phyloP scores from a whole-genome alignment of 2,888 invertebrate genomes.

The Campoletis raptor region DNA sequence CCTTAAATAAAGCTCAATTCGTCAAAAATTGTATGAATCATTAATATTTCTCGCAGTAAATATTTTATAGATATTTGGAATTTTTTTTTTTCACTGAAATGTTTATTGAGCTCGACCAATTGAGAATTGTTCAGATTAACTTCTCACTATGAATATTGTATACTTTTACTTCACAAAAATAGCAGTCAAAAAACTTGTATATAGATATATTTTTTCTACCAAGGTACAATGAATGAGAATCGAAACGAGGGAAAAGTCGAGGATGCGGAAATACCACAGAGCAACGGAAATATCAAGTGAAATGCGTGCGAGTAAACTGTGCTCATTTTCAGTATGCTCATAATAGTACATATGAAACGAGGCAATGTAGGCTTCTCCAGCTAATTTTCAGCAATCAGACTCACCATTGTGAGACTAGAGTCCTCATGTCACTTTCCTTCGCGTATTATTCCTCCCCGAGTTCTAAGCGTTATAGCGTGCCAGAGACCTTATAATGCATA shows the following conservation, averaged over 20 bases:
- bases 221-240: not conserved
- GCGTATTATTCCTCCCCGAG: constrained; percentile 53
- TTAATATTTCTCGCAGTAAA: not conserved
- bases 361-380: constrained; percentile 55
- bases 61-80: not conserved
- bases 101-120: not conserved
- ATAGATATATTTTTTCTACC: not conserved
- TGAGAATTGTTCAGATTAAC: not conserved
- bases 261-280: not conserved
- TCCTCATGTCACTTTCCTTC: constrained; percentile 58
- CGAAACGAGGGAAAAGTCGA: not conserved
- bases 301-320: constrained; percentile 30
- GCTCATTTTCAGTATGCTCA: constrained; percentile 53
- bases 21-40: not conserved
- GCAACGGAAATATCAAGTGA: constrained; percentile 42
- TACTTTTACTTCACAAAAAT: not conserved
- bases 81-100: not conserved
- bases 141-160: not conserved
- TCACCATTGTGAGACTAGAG: constrained; percentile 65
- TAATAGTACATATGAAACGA: constrained; percentile 30
- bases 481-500: constrained; percentile 26
- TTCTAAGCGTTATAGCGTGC: constrained; percentile 45
- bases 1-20: not conserved
- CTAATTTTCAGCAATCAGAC: constrained; percentile 71
- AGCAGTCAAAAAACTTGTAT: not conserved